Conservation (phyloP, 2,113 vertebrate genomes). For the Callaeas wilsoni region DNA sequence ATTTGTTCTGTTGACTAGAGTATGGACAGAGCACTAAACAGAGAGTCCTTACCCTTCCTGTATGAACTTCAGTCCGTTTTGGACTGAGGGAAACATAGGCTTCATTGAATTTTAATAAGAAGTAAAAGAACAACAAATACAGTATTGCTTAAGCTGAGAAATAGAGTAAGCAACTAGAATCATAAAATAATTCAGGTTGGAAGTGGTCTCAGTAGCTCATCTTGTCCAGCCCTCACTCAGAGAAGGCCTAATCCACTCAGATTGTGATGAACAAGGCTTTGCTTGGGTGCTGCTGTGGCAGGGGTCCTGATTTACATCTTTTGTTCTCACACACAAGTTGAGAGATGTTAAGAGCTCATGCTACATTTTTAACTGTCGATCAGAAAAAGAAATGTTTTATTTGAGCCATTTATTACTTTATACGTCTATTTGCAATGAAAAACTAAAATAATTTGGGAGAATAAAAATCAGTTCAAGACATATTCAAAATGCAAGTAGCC, state of each 20-base stretch:
- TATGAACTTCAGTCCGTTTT: background rate
- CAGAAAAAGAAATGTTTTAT: background rate
- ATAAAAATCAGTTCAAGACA: background rate
- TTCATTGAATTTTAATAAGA: background rate
- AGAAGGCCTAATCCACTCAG: background rate
- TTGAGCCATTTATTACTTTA: background rate
- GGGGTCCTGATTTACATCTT: background rate
- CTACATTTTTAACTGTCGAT: background rate
- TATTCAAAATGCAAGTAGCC: background rate
- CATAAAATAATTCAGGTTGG: background rate
- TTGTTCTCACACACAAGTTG: rapidly evolving
- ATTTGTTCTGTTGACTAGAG: background rate
- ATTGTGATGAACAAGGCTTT: background rate
- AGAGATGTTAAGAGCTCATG: background rate
- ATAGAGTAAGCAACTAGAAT: background rate
- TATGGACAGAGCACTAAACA: background rate
- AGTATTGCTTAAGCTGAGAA: background rate
- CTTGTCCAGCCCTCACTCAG: background rate
- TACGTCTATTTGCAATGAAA: background rate
- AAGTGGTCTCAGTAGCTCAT: background rate
- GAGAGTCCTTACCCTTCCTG: background rate
- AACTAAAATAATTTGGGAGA: background rate
- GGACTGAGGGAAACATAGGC: background rate
- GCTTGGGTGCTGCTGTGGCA: background rate
- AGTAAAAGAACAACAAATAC: background rate